A percentile compares a stretch with the other conserved stretches of the same genome.
Evolutionary conservation across 2,888 invertebrate species (phyloP).

Genomic region (Coelogynopora nodosa): DNA sequence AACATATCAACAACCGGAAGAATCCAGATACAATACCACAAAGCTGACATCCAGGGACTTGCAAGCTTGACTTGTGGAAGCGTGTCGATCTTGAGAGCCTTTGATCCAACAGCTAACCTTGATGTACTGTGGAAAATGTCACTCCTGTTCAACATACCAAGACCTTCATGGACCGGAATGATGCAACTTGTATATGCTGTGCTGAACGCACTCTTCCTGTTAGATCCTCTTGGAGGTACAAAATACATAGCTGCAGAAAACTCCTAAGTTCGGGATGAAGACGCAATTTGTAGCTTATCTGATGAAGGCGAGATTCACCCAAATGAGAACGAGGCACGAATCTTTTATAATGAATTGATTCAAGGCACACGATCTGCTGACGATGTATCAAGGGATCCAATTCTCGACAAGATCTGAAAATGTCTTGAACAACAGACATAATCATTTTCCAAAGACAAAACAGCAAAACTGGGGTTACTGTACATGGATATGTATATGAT

Average conservation of each 20-base stretch:
- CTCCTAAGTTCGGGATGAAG: neutral
- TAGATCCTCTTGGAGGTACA: neutral
- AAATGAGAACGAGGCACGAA: neutral
- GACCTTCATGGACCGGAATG: neutral
- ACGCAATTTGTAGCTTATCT: neutral
- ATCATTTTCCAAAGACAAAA: neutral
- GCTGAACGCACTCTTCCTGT: neutral
- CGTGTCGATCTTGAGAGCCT: too few relatives aligned
- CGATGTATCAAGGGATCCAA: neutral
- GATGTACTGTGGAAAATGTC: neutral
- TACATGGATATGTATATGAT: constrained; percentile 8
- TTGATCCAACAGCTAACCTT: neutral
- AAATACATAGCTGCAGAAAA: neutral
- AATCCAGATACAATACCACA: too few relatives aligned
- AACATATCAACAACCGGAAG: neutral
- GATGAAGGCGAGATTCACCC: neutral
- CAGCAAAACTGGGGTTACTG: neutral
- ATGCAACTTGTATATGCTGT: neutral
- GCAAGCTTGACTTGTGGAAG: too few relatives aligned
- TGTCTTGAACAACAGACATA: neutral
- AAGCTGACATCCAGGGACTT: too few relatives aligned
- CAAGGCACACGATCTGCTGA: neutral
- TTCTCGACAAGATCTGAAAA: neutral
- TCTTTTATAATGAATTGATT: neutral
- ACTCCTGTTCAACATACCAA: neutral